Evolutionary conservation across 2,888 invertebrate genomes (phyloP).

Genomic region (Eudasyphora cyanicolor): DNA sequence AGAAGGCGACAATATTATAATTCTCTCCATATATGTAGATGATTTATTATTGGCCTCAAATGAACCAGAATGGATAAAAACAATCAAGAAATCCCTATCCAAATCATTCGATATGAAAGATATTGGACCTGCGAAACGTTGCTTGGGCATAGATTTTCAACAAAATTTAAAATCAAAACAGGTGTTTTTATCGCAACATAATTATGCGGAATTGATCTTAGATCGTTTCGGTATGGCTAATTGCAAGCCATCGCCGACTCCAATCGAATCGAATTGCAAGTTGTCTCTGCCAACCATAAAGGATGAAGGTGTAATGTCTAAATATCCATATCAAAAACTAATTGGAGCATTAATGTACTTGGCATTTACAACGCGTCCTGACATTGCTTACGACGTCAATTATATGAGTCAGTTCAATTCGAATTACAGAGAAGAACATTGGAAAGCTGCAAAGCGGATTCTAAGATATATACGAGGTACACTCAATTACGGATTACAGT

Average conservation of each 20-base stretch:
- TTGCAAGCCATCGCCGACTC: too few species aligned
- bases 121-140: constrained; percentile 57
- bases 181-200: constrained; percentile 46
- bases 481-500: constrained; percentile 49
- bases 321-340: too few species aligned
- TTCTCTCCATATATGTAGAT: constrained; percentile 64
- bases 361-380: constrained; percentile 60
- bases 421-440: constrained; percentile 58
- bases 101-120: constrained; percentile 64
- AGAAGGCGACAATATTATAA: constrained; percentile 49
- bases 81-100: constrained; percentile 43
- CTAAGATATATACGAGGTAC: constrained; percentile 61
- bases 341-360: constrained; percentile 65
- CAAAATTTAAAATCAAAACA: constrained; percentile 44
- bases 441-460: constrained; percentile 62
- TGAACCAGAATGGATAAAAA: constrained; percentile 45
- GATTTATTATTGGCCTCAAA: constrained; percentile 65
- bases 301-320: constrained; percentile 54
- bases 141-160: constrained; percentile 60
- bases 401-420: constrained; percentile 63
- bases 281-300: constrained; percentile 21
- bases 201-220: constrained; percentile 55
- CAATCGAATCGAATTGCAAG: too few species aligned
- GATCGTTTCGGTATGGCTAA: constrained; percentile 60
- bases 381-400: constrained; percentile 55